Conservation (phyloP, 2,113 vertebrate genomes). For the Petrocephalus microphthalmus region DNA sequence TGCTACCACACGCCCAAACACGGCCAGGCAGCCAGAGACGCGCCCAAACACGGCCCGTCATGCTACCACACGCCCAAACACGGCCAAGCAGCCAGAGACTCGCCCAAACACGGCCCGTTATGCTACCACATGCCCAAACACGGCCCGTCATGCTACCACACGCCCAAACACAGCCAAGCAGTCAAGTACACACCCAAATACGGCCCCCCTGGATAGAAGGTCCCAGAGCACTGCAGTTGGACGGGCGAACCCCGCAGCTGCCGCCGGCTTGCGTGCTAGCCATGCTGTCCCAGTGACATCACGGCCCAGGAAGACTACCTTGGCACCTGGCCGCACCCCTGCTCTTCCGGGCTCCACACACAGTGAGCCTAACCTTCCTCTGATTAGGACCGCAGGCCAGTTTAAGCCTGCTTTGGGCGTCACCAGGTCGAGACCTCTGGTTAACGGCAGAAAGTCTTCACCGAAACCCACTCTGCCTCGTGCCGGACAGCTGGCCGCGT, state of each 20-base stretch:
- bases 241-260: not conserved
- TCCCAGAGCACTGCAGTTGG: not conserved
- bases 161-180: not conserved
- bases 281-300: not conserved
- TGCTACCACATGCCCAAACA: too few relatives aligned
- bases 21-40: not conserved
- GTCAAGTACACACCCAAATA: not conserved
- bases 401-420: not conserved
- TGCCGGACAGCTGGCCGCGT: not conserved
- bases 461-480: not conserved
- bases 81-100: too few relatives aligned
- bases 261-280: not conserved
- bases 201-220: not conserved
- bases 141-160: not conserved
- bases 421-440: not conserved
- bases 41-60: not conserved
- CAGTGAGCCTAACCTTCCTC: constrained; percentile 1
- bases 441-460: not conserved
- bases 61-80: too few relatives aligned
- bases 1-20: not conserved
- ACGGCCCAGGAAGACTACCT: not conserved
- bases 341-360: not conserved
- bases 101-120: too few relatives aligned
- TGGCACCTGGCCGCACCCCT: too few relatives aligned
- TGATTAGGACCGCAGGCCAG: not conserved